Conservation (phyloP, 1,140 invertebrate genomes). For the Drosophila lini region DNA sequence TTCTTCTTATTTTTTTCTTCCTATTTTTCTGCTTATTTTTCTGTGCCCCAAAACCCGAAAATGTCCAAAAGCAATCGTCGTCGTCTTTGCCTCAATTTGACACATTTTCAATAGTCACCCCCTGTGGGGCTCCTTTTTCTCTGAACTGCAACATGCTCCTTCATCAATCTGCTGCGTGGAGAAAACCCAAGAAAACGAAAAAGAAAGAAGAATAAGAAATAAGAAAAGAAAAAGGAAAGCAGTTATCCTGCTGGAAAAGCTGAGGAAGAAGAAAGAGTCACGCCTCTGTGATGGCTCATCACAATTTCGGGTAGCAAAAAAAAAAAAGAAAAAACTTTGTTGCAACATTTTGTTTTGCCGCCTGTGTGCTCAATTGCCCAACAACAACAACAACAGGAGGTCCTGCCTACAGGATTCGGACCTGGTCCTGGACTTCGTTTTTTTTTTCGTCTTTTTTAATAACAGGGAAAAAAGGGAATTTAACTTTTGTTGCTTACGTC, state of each 20-base stretch:
- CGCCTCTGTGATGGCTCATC: constrained; percentile 28
- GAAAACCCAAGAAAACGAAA: constrained; percentile 12
- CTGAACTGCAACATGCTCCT: constrained; percentile 10
- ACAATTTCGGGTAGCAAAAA: constrained; percentile 7
- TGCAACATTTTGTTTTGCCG: constrained; percentile 62
- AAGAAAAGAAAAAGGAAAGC: constrained; percentile 7
- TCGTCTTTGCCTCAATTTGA: constrained; percentile 49
- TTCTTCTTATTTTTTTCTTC: neutral
- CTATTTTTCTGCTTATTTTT: neutral
- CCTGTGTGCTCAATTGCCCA: constrained; percentile 68
- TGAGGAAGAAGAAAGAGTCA: constrained; percentile 29
- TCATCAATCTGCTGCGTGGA: constrained; percentile 54
- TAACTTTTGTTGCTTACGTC: constrained; percentile 61
- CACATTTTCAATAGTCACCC: constrained; percentile 62
- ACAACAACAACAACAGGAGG: constrained; percentile 2
- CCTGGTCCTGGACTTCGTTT: neutral
- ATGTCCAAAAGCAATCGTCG: constrained; percentile 43
- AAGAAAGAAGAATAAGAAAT: neutral
- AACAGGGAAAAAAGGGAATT: constrained; percentile 29
- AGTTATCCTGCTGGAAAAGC: constrained; percentile 34
- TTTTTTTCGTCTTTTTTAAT: constrained; percentile 38
- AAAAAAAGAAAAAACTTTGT: constrained; percentile 15
- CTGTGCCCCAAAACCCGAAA: constrained; percentile 2
- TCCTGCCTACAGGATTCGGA: neutral
- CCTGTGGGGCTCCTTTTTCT: neutral